A percentile compares a stretch with the other conserved stretches of the same genome.
These are phyloP conservation scores for Operophtera brumata DNA, from an alignment of 2,888 invertebrate species.

Conservation along the genomic window DNA sequence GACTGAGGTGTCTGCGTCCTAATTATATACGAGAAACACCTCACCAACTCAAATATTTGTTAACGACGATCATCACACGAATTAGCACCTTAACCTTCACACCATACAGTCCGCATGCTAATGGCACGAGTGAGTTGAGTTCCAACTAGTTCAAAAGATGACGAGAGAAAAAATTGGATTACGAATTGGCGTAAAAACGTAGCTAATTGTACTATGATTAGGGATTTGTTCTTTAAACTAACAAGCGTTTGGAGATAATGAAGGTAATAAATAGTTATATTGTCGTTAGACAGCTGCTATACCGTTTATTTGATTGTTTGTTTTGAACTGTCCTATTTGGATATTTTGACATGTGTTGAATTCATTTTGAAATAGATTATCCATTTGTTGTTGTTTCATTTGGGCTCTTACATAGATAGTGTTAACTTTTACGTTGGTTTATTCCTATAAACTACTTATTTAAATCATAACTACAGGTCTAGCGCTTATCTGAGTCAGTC, in stretches of 20 bases:
- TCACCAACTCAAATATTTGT: constrained; percentile 68
- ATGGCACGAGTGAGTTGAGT: not conserved
- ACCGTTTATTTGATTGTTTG: constrained; percentile 49
- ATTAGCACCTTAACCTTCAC: constrained; percentile 6
- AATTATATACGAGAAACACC: constrained; percentile 74
- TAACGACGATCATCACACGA: constrained; percentile 26
- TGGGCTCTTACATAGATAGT: too few relatives aligned
- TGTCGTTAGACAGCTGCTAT: constrained; percentile 72
- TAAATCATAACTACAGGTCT: too few relatives aligned
- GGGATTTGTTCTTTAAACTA: constrained; percentile 71
- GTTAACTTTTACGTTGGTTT: too few relatives aligned
- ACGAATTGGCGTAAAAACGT: constrained; percentile 77
- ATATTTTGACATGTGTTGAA: constrained; percentile 59
- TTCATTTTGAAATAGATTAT: not conserved
- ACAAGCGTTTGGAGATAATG: constrained; percentile 73
- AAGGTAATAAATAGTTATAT: constrained; percentile 75
- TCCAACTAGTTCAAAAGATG: constrained; percentile 9
- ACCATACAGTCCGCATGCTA: not conserved
- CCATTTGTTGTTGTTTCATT: not conserved
- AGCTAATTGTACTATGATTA: constrained; percentile 78
- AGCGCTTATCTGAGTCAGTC: too few relatives aligned
- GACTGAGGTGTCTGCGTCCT: constrained; percentile 72
- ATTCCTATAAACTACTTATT: too few relatives aligned
- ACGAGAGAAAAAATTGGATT: constrained; percentile 37
- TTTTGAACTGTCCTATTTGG: constrained; percentile 39